Percentiles rank a stretch among this genome's conserved stretches.
Conservation (phyloP, 37 sponge, comb jelly and placozoan species). For the Haliclona indistincta region DNA sequence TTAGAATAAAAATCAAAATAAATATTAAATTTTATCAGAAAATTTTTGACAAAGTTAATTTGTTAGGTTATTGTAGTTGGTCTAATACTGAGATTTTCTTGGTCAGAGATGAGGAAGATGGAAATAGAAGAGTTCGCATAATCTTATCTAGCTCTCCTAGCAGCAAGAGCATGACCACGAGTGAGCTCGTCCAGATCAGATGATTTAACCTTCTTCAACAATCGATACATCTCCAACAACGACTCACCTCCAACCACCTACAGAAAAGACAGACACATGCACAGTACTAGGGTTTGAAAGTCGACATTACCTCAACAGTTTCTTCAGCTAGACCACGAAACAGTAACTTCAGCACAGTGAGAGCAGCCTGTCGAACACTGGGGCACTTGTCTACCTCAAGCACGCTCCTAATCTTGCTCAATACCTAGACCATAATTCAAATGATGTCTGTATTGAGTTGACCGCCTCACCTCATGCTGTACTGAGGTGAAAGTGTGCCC, state of each 20-base stretch:
- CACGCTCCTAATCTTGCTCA: slow-evolving; percentile 49
- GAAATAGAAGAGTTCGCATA: slow-evolving; percentile 67
- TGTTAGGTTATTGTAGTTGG: too few relatives aligned
- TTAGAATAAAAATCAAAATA: background rate
- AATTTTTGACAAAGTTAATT: too few relatives aligned
- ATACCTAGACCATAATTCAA: slow-evolving; percentile 46
- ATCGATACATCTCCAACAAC: slow-evolving; percentile 61
- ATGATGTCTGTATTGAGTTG: background rate
- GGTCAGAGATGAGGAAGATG: slow-evolving; percentile 15
- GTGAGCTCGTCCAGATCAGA: slow-evolving; percentile 67
- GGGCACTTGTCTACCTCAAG: slow-evolving; percentile 45
- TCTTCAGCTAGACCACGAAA: slow-evolving; percentile 52
- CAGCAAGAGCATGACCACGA: slow-evolving; percentile 68
- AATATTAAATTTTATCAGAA: too few relatives aligned
- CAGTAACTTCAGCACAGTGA: slow-evolving; percentile 51
- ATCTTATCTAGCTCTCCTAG: slow-evolving; percentile 77
- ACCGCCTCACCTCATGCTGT: slow-evolving; percentile 62
- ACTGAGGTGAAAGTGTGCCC: slow-evolving; percentile 35
- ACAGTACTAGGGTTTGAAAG: too few relatives aligned
- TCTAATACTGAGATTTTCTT: slow-evolving; percentile 74
- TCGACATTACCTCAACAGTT: slow-evolving; percentile 13
- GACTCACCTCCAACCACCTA: slow-evolving; percentile 53
- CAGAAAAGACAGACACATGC: too few relatives aligned
- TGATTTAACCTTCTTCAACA: slow-evolving; percentile 68
- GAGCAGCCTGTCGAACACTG: slow-evolving; percentile 63